Base-by-base conservation (phyloP, 2,888 invertebrate species). In the Drymonia ruficornis region DNA sequence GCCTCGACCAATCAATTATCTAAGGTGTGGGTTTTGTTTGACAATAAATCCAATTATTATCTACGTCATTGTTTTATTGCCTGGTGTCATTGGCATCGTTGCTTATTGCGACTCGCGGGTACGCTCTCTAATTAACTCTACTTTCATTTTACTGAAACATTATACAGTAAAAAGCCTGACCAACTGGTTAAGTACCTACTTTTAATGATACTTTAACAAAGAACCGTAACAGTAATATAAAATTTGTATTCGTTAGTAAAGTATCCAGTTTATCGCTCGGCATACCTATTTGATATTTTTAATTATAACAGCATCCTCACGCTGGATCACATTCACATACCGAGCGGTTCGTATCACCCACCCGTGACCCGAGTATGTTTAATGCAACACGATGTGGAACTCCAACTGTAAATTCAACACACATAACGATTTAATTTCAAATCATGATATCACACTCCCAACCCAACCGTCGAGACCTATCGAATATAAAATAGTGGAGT, bases 111-210 rank as follows among this genome's bases (percentile, higher is more conserved):
- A 19, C 11, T 12, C 19, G 36, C 36, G 36, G 36, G 11, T 13
- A 16, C 40, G 43, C 43, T 43, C 43, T 43, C 19, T 43, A 43
- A 43, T 43, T 43, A 43, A 43, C 19, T 43, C 16, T 13, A 43
- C 43, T 19, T 43, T 43, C 19, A 43, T 19, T 43, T 23, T 19
- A 19, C 19, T 13, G 1, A 9, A 42, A 42, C 16, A 18, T 38
- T 38, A 16, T 40, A 3, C 16, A 5, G 11, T 40, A 40, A 40
- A 40, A 40, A 16, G 40, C 12, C 16, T 40, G 40, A 16, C 16
- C 2, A 9, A 15, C 16, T 40, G 16, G 2, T 40, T 40, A 2
- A 40, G 40, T 12, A 16, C 5, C 0, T 40, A 9, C 5, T 9
- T 16, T 16, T 8, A 16, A 8, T 40, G n/a, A n/a, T 13, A 38